Evolutionary conservation across 2,797 vertebrate genomes (phyloP), one percentile per base, ranked within the genome.

Genomic region (Pelochelys cantorii): DNA sequence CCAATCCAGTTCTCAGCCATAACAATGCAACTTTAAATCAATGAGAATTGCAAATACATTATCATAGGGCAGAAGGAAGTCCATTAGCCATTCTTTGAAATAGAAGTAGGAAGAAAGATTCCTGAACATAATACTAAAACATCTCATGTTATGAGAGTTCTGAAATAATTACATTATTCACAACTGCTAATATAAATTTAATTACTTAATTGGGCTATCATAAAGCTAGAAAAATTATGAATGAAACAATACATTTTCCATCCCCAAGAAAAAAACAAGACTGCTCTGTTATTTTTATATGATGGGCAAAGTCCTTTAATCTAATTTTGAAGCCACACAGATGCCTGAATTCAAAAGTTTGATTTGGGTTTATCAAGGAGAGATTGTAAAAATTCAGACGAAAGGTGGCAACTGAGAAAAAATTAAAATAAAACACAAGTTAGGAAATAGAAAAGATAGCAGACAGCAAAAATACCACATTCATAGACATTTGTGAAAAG

Each of bases 81-180:
- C 88, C 57, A 89, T 60, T 88, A 89, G 62, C 79, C 68, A 85
- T 53, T 65, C 81, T 93, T 88, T 93, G 92, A 90, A 93, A 75
- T 42, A 89, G 60, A 83, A 93, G n/a, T 93, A 89, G 80, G 83
- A 89, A 79, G 57, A 87, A 91, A 96, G 84, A 81, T 92, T 88
- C 85, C 56, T 10, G 1, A 81, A 92, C 85, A 75, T 89, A 95
- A 93, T 85, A 90, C 57, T 95, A 88, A 95, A 87, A 78, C 31
- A 83, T 34, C 34, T 83, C 87, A 80, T 59, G 88, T 87, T 88
- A 84, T 53, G 89, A 88, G 48, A 37, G 60, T 74, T 88, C 77
- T 93, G 81, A 87, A 96, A 94, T 62, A 95, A 93, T 87, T 48
- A 27, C 25, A 77, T 27, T 52, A 77, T 27, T 92, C 75, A 83